Conservation (phyloP, 2,888 invertebrate species). For the Eueremaeus valkanovi region DNA sequence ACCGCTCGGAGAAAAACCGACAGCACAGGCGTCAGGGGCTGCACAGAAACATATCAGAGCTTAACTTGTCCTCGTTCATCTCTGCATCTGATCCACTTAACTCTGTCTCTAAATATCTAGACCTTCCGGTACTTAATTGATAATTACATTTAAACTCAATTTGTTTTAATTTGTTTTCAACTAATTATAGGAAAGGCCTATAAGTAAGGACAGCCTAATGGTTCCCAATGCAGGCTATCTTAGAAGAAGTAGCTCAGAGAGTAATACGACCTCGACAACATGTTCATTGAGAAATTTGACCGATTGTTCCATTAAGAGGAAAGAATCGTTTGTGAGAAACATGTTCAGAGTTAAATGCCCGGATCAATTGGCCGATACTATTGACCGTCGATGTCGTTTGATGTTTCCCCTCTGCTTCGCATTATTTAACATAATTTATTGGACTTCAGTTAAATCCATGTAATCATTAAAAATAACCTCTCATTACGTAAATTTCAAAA, state of each 20-base stretch:
- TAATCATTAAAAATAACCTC: too few relatives aligned
- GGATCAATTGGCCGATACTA: conserved; percentile 30
- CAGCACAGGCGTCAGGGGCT: not conserved
- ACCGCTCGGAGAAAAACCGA: not conserved
- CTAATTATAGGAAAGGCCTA: not conserved
- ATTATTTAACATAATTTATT: conserved; percentile 34
- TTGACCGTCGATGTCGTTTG: conserved; percentile 37
- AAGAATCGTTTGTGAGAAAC: not conserved
- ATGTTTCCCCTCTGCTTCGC: conserved; percentile 36
- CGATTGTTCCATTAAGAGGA: not conserved
- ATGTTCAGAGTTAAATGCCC: not conserved
- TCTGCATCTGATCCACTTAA: not conserved
- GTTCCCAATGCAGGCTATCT: not conserved
- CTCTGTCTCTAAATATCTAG: not conserved
- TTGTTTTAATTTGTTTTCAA: not conserved
- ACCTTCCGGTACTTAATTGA: not conserved
- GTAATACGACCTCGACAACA: not conserved
- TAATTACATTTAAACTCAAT: not conserved
- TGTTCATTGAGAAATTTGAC: not conserved
- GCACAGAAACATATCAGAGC: not conserved
- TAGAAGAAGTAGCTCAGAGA: not conserved
- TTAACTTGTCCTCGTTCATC: too few relatives aligned
- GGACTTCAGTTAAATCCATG: too few relatives aligned
- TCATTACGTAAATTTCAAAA: too few relatives aligned
- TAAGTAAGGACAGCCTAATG: not conserved